phyloP scores from a whole-genome alignment of 2,113 vertebrate genomes.

The Oenanthe oenanthe region DNA sequence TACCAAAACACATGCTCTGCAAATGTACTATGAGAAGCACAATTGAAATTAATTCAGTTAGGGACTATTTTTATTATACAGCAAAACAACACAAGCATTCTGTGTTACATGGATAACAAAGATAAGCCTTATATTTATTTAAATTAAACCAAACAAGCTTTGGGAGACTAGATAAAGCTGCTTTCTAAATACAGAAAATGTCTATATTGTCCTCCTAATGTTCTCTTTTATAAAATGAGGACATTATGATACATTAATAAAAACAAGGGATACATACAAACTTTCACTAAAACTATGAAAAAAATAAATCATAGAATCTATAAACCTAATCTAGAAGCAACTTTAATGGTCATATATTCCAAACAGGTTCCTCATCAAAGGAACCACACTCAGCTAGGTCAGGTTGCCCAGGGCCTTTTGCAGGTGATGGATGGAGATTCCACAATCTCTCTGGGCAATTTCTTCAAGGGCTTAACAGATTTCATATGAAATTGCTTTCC shows the following conservation, averaged over 20 bases:
- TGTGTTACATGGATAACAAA: neutral
- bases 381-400: neutral
- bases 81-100: neutral
- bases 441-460: neutral
- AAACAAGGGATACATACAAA: neutral
- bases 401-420: neutral
- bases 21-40: neutral
- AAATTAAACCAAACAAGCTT: neutral
- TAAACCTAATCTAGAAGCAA: neutral
- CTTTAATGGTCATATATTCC: neutral
- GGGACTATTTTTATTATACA: neutral
- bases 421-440: neutral
- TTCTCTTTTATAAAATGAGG: neutral
- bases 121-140: neutral
- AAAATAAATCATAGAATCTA: neutral
- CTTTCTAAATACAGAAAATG: neutral
- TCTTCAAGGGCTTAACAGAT: neutral
- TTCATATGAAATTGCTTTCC: neutral
- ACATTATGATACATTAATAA: neutral
- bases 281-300: neutral
- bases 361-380: neutral
- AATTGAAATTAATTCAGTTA: neutral
- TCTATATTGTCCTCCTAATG: neutral
- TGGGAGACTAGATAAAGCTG: neutral
- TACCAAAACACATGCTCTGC: neutral